phyloP scores from a whole-genome alignment of 2,797 vertebrate genomes.

The Acropternis orthonyx region DNA sequence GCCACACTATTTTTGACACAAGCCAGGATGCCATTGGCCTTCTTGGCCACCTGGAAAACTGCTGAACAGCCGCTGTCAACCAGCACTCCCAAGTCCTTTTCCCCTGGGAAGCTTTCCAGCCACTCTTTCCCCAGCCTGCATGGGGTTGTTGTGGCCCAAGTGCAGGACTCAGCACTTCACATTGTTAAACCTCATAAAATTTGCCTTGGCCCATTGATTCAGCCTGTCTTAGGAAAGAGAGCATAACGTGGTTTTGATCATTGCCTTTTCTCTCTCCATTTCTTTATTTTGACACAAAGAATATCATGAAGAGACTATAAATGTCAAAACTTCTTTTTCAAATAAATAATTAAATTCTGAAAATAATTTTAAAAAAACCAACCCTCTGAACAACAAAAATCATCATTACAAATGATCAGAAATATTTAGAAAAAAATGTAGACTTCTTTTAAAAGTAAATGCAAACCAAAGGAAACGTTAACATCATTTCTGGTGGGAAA shows the following conservation, averaged over 20 bases:
- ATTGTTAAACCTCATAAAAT: background rate
- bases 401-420: background rate
- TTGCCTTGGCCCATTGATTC: background rate
- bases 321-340: background rate
- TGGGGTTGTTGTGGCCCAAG: background rate
- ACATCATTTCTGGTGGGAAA: background rate
- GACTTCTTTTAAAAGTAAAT: background rate
- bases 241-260: background rate
- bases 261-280: background rate
- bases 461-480: background rate
- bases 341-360: background rate
- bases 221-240: background rate
- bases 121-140: too few relatives aligned
- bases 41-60: background rate
- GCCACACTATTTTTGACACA: background rate
- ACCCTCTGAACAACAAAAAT: background rate
- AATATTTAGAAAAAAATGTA: background rate
- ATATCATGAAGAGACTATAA: background rate
- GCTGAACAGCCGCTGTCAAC: too few relatives aligned
- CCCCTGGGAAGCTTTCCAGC: background rate
- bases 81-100: background rate
- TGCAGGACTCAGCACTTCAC: background rate
- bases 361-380: background rate
- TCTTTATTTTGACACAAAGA: background rate
- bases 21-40: background rate